Evolutionary conservation across 2,888 invertebrate species (phyloP).

Genomic region (Priocnemis perturbator): DNA sequence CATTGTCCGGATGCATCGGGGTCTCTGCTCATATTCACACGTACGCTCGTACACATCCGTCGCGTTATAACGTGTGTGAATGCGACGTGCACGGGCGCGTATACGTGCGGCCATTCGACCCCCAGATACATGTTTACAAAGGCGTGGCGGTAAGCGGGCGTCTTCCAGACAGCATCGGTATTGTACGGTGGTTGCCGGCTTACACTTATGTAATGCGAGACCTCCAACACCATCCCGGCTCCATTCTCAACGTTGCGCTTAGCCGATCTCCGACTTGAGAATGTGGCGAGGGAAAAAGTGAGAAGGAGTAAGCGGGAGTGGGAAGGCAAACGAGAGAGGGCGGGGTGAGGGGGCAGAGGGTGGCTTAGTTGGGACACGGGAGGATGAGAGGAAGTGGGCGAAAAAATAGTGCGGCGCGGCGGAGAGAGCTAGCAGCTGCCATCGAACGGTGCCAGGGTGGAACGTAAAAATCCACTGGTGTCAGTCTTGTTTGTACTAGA

Average conservation of each 20-base stretch:
- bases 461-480: too few relatives aligned
- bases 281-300: not conserved
- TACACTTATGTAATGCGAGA: constrained; percentile 64
- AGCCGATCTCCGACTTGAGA: not conserved
- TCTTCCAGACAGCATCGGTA: constrained; percentile 55
- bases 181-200: constrained; percentile 56
- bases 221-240: constrained; percentile 34
- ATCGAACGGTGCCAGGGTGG: constrained; percentile 28
- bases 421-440: constrained; percentile 43
- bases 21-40: constrained; percentile 7
- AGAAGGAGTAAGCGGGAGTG: not conserved
- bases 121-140: constrained; percentile 53
- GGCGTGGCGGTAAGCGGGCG: constrained; percentile 40
- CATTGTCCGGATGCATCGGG: constrained; percentile 56
- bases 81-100: constrained; percentile 8
- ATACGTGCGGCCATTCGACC: constrained; percentile 23
- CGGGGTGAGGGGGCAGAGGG: not conserved
- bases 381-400: not conserved
- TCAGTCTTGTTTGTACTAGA: too few relatives aligned
- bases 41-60: not conserved
- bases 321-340: constrained; percentile 3
- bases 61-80: not conserved
- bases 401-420: not conserved
- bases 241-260: constrained; percentile 9
- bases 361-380: not conserved